Evolutionary conservation across 2,888 invertebrate species (phyloP).

Genomic region (Drosophila dives): DNA sequence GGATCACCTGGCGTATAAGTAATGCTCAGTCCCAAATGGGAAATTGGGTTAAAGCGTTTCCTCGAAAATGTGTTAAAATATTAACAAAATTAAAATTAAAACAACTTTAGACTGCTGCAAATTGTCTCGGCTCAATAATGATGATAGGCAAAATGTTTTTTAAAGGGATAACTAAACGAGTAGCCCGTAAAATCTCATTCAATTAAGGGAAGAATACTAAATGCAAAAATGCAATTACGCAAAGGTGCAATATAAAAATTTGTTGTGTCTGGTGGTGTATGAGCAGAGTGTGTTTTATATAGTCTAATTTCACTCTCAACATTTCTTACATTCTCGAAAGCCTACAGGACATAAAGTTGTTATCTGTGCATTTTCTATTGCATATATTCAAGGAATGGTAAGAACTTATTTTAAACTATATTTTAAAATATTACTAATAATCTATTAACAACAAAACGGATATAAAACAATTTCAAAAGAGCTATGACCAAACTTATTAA

Average conservation of each 20-base stretch:
- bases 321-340: not conserved
- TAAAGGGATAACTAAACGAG: not conserved
- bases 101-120: not conserved
- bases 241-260: not conserved
- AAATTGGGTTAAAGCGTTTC: slow-evolving; percentile 59
- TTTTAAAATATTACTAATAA: no score
- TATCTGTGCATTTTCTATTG: not conserved
- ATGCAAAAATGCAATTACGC: not conserved
- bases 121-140: not conserved
- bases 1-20: slow-evolving; percentile 52
- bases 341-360: not conserved
- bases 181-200: not conserved
- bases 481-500: no score
- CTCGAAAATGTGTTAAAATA: slow-evolving; percentile 5
- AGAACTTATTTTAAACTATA: no score
- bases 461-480: no score
- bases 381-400: no score
- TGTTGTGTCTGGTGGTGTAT: not conserved
- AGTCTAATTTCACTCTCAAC: not conserved
- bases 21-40: slow-evolving; percentile 33
- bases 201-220: not conserved
- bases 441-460: no score
- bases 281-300: not conserved
- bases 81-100: not conserved
- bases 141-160: not conserved